Conservation (phyloP, 2,888 invertebrate genomes). For the Loripinus fragilis region DNA sequence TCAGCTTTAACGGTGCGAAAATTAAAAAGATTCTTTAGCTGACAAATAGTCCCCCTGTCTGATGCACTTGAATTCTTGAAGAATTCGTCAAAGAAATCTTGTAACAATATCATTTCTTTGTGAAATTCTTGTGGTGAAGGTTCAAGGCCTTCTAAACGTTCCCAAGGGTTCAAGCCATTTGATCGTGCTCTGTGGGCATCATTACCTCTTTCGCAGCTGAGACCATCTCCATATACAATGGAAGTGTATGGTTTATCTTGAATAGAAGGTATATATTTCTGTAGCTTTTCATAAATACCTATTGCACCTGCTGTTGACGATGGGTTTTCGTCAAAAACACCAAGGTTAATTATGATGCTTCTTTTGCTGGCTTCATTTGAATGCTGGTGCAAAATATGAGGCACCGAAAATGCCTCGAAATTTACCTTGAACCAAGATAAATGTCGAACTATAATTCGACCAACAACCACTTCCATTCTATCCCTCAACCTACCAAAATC, state of each 20-base stretch:
- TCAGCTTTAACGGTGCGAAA: too few species aligned
- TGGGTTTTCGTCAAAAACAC: conserved; percentile 11
- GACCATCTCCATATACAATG: conserved; percentile 41
- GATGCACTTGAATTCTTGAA: too few species aligned
- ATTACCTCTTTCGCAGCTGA: conserved; percentile 40
- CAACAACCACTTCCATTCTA: conserved; percentile 36
- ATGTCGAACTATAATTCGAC: conserved; percentile 29
- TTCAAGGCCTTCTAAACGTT: too few species aligned
- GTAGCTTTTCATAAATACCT: conserved; percentile 30
- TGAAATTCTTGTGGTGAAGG: conserved; percentile 50
- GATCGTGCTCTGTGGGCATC: too few species aligned
- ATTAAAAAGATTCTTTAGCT: too few species aligned
- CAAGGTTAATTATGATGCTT: neutral
- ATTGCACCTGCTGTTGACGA: conserved; percentile 37
- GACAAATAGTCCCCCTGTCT: too few species aligned
- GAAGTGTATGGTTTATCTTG: conserved; percentile 5
- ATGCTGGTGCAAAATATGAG: conserved; percentile 6
- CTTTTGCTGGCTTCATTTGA: conserved; percentile 17
- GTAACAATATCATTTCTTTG: conserved; percentile 51
- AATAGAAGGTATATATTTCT: conserved; percentile 30
- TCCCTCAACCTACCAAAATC: conserved; percentile 9
- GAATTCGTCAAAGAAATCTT: conserved; percentile 47
- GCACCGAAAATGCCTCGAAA: conserved; percentile 24
- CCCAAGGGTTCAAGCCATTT: too few species aligned
- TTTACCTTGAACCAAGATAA: conserved; percentile 39